phyloP scores from a whole-genome alignment of 2,797 vertebrate species.

The Aldrovandia affinis region DNA sequence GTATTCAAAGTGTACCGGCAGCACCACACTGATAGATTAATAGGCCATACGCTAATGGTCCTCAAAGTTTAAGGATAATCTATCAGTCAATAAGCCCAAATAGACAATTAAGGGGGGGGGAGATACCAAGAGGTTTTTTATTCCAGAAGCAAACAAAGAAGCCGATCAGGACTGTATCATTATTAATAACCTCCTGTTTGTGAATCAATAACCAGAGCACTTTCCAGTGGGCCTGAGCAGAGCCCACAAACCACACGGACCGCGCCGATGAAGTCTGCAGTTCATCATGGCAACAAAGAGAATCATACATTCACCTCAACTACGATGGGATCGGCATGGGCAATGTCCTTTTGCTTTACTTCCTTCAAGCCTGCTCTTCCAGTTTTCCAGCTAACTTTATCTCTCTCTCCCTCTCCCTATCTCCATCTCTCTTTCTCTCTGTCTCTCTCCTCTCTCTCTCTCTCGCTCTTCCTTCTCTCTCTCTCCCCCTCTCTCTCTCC shows the following conservation, averaged over 20 bases:
- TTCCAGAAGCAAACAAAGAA: slow-evolving; percentile 9
- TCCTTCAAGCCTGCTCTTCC: not conserved
- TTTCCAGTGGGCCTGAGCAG: not conserved
- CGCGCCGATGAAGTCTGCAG: not conserved
- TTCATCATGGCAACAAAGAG: not conserved
- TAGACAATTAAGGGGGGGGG: slow-evolving; percentile 50
- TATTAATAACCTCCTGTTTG: not conserved
- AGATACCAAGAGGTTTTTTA: slow-evolving; percentile 13
- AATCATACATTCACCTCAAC: not conserved
- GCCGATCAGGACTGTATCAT: not conserved
- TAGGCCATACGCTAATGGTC: slow-evolving; percentile 53
- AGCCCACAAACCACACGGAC: not conserved
- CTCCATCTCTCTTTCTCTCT: too few species aligned
- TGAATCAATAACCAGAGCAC: not conserved
- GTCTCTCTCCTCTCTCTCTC: not conserved
- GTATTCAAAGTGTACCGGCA: not conserved
- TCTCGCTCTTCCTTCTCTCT: not conserved
- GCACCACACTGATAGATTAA: slow-evolving; percentile 49
- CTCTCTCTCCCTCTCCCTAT: not conserved
- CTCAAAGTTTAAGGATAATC: slow-evolving; percentile 56
- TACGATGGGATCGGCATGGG: not conserved
- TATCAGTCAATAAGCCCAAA: slow-evolving; percentile 59
- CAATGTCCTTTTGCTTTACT: not conserved
- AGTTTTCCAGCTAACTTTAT: not conserved
- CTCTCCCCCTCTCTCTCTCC: not conserved